Percentiles rank a stretch among this genome's conserved stretches.
phyloP scores from a whole-genome alignment of 2,888 invertebrate species.

The Tholera decimalis region DNA sequence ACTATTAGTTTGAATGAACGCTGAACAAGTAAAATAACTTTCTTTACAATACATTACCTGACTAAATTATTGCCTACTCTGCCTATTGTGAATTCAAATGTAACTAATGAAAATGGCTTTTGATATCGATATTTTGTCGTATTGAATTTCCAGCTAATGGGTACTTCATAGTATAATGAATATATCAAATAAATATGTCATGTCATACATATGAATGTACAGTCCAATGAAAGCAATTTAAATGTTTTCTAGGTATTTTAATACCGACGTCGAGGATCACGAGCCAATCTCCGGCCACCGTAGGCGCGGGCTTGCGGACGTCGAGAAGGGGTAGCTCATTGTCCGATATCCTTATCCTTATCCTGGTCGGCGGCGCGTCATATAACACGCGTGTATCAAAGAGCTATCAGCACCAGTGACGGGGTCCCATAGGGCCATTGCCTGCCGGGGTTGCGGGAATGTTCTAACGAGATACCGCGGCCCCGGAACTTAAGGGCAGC shows the following conservation, averaged over 20 bases:
- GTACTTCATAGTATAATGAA: conserved; percentile 10
- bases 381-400: no score
- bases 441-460: no score
- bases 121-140: conserved; percentile 22
- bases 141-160: conserved; percentile 31
- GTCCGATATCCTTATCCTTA: no score
- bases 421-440: no score
- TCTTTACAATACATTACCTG: conserved; percentile 45
- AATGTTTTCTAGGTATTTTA: background rate
- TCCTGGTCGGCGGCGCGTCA: no score
- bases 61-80: conserved; percentile 32
- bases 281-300: no score
- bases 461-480: no score
- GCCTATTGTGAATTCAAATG: conserved; percentile 43
- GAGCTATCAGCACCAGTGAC: no score
- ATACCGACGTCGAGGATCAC: no score
- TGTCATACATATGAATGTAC: background rate
- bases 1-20: conserved; percentile 44
- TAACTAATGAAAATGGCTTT: conserved; percentile 44
- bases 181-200: background rate
- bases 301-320: no score
- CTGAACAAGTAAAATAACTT: conserved; percentile 48
- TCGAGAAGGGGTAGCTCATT: no score
- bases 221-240: conserved; percentile 1
- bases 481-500: no score